Evolutionary conservation across 2,113 vertebrate genomes (phyloP).

Genomic region (Psilopogon haemacephalus): DNA sequence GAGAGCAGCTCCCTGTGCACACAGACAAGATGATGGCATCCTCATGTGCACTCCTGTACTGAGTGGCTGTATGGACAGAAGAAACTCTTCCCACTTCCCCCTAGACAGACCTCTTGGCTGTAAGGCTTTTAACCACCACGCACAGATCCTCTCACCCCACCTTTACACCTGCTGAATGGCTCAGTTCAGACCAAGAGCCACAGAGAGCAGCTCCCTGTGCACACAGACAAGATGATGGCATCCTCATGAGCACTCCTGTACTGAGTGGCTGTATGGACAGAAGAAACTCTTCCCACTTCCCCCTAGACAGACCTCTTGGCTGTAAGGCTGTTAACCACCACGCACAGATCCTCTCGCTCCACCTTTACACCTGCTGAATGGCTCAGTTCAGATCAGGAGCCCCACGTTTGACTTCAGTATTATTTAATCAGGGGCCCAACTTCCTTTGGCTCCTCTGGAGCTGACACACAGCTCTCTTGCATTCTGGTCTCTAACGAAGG

Average conservation of each 20-base stretch:
- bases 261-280: not conserved
- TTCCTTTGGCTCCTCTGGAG: not conserved
- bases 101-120: too few relatives aligned
- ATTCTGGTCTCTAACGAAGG: conserved; percentile 35
- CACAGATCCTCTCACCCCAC: too few relatives aligned
- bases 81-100: not conserved
- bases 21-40: accelerated
- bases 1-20: not conserved
- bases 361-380: not conserved
- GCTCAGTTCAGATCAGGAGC: not conserved
- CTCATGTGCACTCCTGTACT: not conserved
- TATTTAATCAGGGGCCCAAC: not conserved
- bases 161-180: too few relatives aligned
- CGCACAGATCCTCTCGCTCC: conserved; percentile 29
- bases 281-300: not conserved
- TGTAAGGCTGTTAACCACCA: not conserved
- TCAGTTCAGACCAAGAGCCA: too few relatives aligned
- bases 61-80: not conserved
- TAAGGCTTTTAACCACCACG: too few relatives aligned
- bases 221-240: accelerated
- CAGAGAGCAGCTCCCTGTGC: not conserved
- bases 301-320: not conserved
- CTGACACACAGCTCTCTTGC: not conserved
- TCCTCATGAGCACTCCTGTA: not conserved
- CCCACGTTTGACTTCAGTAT: not conserved